A percentile compares a stretch with the other conserved stretches of the same genome.
These are phyloP conservation scores for Dryococelus australis DNA, from an alignment of 2,888 invertebrate species.

Conservation along the genomic window DNA sequence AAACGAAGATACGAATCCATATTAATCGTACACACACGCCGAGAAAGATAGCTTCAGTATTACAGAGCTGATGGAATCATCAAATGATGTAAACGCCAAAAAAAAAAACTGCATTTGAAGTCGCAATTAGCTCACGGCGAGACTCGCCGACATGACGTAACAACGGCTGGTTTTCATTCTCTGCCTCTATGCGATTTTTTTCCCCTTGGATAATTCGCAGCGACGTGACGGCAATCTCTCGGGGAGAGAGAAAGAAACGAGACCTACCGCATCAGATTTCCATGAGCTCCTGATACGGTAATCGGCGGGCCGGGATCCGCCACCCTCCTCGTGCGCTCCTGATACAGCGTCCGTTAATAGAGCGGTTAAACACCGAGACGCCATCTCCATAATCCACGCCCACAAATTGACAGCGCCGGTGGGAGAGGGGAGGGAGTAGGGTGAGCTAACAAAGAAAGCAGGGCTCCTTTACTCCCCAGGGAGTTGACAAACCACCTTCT, in stretches of 20 bases:
- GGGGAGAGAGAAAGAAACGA: background rate
- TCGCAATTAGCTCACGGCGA: too few species aligned
- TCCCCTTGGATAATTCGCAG: background rate
- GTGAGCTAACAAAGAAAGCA: background rate
- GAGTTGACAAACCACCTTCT: conserved; percentile 9
- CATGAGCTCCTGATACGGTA: background rate
- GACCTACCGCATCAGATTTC: background rate
- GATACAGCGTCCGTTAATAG: background rate
- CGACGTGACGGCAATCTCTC: background rate
- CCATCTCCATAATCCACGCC: conserved; percentile 16
- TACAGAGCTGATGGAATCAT: too few species aligned
- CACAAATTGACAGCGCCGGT: background rate
- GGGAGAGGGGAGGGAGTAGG: background rate
- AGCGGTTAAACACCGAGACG: conserved; percentile 16
- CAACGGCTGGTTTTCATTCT: too few species aligned
- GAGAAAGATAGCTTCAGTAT: too few species aligned
- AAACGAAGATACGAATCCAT: too few species aligned
- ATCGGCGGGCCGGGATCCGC: background rate
- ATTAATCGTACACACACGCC: too few species aligned
- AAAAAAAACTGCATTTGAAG: too few species aligned
- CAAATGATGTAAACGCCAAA: too few species aligned
- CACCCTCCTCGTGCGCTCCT: background rate
- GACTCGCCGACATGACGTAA: too few species aligned
- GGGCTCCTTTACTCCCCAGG: background rate
- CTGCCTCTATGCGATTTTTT: too few species aligned